Evolutionary conservation across 1,140 invertebrate genomes (phyloP), one percentile per base, ranked within the genome.

Genomic region (Dendroctonus ponderosae): DNA sequence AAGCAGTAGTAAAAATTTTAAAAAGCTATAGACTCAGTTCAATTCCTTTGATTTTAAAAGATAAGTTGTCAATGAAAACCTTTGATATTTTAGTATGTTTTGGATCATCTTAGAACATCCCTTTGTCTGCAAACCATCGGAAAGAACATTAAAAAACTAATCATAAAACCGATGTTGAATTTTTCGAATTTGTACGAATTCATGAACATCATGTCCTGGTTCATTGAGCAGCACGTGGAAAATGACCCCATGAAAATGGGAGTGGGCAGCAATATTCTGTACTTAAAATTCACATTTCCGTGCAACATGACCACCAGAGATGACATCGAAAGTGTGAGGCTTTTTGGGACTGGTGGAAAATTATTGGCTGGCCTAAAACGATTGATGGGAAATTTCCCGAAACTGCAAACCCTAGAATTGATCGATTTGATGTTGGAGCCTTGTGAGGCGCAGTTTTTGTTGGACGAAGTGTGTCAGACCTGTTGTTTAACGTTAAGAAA

Each of bases 151-250:
- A 82, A 86, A 53, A 83, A 81, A 8, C 76, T 94, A 5, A 82
- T 89, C 8, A 87, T 94, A 62, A 82, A 84, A 12, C 91, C 91
- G 0, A 90, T 89, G 81, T 80, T 84, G 37, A 92, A 92, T 77
- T 92, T 93, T 69, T 89, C 89, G 72, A 93, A 93, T 75, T 80
- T 93, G 4, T 93, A 89, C 72, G 90, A 93, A 77, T 93, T 93
- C 72, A 91, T 92, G 86, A 90, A 89, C 42, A 86, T 92, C 81
- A 75, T 90, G 48, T 89, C 86, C 4, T 92, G 87, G 83, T 91
- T 87, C 68, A 83, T 84, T 2, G 88, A 90, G 72, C 75, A 80
- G 67, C 65, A 69, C 5, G 53, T 66, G 7, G 66, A 68, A 44
- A 70, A 69, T 7, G 75, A 79, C 41, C 73, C 80, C 9, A 62